A percentile compares a stretch with the other conserved stretches of the same genome.
These are phyloP conservation scores for Poeciliopsis turneri DNA, from an alignment of 2,797 vertebrate species.

Conservation along the genomic window DNA sequence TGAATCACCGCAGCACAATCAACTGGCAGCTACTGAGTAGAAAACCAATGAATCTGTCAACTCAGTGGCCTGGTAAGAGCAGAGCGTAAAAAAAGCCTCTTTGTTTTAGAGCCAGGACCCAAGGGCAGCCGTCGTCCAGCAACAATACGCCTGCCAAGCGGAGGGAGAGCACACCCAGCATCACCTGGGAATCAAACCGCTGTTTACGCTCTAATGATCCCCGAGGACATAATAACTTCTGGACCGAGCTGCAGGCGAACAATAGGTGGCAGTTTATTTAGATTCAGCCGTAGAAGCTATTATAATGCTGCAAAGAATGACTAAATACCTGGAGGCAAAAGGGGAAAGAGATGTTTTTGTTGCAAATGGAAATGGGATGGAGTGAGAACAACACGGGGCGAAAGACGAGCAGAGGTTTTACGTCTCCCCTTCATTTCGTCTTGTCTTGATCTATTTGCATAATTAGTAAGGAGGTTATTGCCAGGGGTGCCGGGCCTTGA, in stretches of 20 bases:
- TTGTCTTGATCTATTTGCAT: slow-evolving; percentile 62
- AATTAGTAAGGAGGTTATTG: slow-evolving; percentile 67
- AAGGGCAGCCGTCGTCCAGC: slow-evolving; percentile 48
- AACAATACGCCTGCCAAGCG: slow-evolving; percentile 50
- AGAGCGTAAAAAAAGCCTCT: slow-evolving; percentile 24
- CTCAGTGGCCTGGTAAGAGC: slow-evolving; percentile 35
- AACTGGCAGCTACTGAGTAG: slow-evolving; percentile 66
- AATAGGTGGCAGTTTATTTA: slow-evolving; percentile 50
- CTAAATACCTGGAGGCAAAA: slow-evolving; percentile 16
- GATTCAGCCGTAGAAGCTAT: slow-evolving; percentile 21
- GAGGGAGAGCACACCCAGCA: slow-evolving; percentile 21
- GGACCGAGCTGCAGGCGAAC: slow-evolving; percentile 40
- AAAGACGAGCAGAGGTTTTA: slow-evolving; percentile 7
- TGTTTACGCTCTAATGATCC: slow-evolving; percentile 34
- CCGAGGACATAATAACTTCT: slow-evolving; percentile 32
- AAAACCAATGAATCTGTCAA: slow-evolving; percentile 70
- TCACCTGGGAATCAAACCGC: slow-evolving; percentile 52
- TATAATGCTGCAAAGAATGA: slow-evolving; percentile 35
- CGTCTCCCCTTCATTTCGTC: slow-evolving; percentile 36
- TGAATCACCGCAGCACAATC: slow-evolving; percentile 72
- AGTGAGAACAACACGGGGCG: slow-evolving; percentile 33
- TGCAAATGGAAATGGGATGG: slow-evolving; percentile 41
- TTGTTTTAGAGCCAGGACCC: slow-evolving; percentile 63
- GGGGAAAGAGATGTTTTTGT: slow-evolving; percentile 12
- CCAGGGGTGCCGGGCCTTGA: slow-evolving; percentile 55